Evolutionary conservation across 2,888 invertebrate species (phyloP), one percentile per base, ranked within the genome.

Genomic region (Polymixis lichenea): DNA sequence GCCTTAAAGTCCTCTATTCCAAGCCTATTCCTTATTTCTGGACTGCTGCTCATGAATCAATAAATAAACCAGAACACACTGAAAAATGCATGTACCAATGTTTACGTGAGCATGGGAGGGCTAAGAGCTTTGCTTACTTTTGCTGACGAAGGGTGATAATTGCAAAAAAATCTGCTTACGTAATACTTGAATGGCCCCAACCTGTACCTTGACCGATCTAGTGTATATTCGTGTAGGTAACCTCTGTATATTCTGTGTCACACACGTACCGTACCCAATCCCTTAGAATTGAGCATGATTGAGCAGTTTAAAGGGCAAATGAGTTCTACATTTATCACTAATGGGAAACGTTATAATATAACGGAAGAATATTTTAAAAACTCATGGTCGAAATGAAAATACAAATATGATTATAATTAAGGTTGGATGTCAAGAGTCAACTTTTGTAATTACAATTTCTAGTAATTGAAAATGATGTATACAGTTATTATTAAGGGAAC

Each of bases 301-400:
- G 72, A 84, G 85, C 87, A 88, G 69, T 87, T 82, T 84, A 81
- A 85, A 85, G 87, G 84, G 85, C 88, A 76, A 80, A 83, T 78
- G 79, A 88, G 75, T 69, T 74, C 81, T 58, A 86, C 62, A 82
- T 87, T 87, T 75, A 60, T 77, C 43, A 75, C 77, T 85, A 88
- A 87, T 80, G 88, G 72, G 67, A 68, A 72, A 70, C 46, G 8
- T 68, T 51, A 65, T 76, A 64, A 72, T 58, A 67, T 83, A 78
- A 77, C 75, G 83, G 72, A 78, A 71, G 13, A 55, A 49, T 3
- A 8, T 80, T 82, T 53, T 51, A 32, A 58, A 66, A 73, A 79
- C 68, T 78, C 60, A 72, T 61, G 32, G 28, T 72, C 25, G 60
- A 25, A 32, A 65, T 55, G 25, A 68, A 72, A 65, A 78, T 60